Evolutionary conservation across 30 jellyfish, hydroid and myxozoan genomes (phyloP).

Genomic region (Turritopsis rubra): DNA sequence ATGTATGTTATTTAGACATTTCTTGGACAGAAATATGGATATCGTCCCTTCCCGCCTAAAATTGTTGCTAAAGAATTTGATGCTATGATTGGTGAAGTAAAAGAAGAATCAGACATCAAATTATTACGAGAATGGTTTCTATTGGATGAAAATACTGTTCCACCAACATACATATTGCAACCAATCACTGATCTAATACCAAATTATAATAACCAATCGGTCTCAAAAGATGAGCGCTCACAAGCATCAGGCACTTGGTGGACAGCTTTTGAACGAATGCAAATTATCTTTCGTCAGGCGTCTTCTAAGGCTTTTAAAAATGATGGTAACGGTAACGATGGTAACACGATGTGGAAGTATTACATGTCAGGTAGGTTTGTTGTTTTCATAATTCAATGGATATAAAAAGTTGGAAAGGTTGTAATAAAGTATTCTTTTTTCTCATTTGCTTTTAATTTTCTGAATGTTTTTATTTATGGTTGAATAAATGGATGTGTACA

Average conservation of each 20-base stretch:
- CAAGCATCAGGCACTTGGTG: conserved; percentile 79
- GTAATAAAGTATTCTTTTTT: too few relatives aligned
- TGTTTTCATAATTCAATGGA: too few relatives aligned
- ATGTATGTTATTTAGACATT: conserved; percentile 18
- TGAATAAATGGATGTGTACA: too few relatives aligned
- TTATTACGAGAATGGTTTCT: conserved; percentile 57
- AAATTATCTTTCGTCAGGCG: conserved; percentile 51
- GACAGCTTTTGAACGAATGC: conserved; percentile 77
- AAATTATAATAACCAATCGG: conserved; percentile 57
- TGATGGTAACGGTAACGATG: too few relatives aligned
- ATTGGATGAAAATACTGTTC: conserved; percentile 60
- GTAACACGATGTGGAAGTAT: conserved; percentile 51
- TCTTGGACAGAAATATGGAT: conserved; percentile 21
- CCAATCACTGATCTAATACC: conserved; percentile 65
- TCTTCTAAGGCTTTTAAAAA: conserved; percentile 32
- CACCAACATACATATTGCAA: conserved; percentile 58
- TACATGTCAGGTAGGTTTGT: conserved; percentile 64
- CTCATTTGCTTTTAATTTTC: too few relatives aligned
- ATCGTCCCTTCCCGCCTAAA: conserved; percentile 91
- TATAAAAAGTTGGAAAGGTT: too few relatives aligned
- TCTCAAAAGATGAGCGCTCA: conserved; percentile 49
- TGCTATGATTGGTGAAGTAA: conserved; percentile 38
- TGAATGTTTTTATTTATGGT: too few relatives aligned
- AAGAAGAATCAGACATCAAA: conserved; percentile 30
- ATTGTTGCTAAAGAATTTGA: conserved; percentile 58